Evolutionary conservation across 2,797 vertebrate genomes (phyloP).

Genomic region (Tiaroga cobitis): DNA sequence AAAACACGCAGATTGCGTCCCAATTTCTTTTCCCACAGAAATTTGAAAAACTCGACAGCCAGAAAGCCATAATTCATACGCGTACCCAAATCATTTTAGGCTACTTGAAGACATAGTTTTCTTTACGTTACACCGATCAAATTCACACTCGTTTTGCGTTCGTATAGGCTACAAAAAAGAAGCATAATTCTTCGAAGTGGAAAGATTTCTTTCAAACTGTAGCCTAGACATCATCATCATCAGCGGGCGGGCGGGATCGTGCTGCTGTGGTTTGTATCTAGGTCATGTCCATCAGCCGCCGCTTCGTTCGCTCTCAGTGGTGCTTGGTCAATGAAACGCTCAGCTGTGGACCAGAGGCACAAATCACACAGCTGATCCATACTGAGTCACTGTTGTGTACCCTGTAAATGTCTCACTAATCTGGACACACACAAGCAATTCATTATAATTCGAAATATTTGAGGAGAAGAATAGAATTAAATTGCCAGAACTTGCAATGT

Average conservation of each 20-base stretch:
- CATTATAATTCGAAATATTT: not conserved
- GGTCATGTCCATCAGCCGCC: slow-evolving; percentile 53
- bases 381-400: slow-evolving; percentile 9
- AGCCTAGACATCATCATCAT: slow-evolving; percentile 16
- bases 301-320: slow-evolving; percentile 5
- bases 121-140: not conserved
- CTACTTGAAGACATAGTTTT: not conserved
- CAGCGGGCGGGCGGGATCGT: slow-evolving; percentile 19
- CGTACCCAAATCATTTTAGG: not conserved
- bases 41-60: not conserved
- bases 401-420: not conserved
- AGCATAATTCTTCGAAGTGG: not conserved
- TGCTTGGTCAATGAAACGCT: slow-evolving; percentile 34
- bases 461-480: not conserved
- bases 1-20: not conserved
- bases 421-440: not conserved
- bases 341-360: slow-evolving; percentile 17
- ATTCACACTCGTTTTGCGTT: not conserved
- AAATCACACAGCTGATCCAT: slow-evolving; percentile 27
- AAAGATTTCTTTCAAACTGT: slow-evolving; percentile 7
- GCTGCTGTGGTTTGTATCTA: slow-evolving; percentile 47
- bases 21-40: not conserved
- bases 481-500: not conserved
- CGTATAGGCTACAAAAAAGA: not conserved
- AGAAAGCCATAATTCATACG: not conserved